Evolutionary conservation across 2,797 vertebrate genomes (phyloP).

Genomic region (Anisognathus igniventris): DNA sequence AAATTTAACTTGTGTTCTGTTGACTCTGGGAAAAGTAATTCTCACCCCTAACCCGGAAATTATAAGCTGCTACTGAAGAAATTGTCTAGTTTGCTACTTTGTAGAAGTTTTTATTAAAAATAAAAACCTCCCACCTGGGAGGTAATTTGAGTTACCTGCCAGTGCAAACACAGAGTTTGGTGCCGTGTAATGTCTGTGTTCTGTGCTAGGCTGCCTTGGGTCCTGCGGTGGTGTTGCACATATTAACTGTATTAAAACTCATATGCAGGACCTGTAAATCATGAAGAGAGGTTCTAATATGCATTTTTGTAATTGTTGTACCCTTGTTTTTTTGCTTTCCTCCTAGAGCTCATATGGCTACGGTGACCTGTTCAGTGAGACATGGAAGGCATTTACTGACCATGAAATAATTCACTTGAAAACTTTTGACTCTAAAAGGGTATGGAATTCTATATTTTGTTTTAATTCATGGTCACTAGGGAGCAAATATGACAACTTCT

Average conservation of each 20-base stretch:
- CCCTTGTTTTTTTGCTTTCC: neutral
- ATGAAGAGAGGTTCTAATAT: neutral
- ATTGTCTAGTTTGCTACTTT: neutral
- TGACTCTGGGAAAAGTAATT: neutral
- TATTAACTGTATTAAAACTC: neutral
- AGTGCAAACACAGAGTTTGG: neutral
- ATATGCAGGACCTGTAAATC: neutral
- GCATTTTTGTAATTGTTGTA: neutral
- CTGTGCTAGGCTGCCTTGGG: neutral
- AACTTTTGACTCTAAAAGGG: slow-evolving; percentile 91
- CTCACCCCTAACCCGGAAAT: neutral
- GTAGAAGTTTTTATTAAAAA: neutral
- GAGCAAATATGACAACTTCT: neutral
- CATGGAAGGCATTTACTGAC: slow-evolving; percentile 90
- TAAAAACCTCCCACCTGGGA: neutral
- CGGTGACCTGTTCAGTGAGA: slow-evolving; percentile 93
- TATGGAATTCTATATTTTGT: slow-evolving; percentile 55
- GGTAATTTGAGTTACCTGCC: neutral
- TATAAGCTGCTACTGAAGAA: neutral
- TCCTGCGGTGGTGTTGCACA: fast-evolving
- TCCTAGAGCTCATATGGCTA: slow-evolving; percentile 90
- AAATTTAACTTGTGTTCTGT: neutral
- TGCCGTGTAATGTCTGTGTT: neutral
- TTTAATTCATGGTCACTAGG: neutral
- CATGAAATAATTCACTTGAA: slow-evolving; percentile 90